Conservation (phyloP, 2,113 vertebrate genomes). For the Rousettus leschenaultii region DNA sequence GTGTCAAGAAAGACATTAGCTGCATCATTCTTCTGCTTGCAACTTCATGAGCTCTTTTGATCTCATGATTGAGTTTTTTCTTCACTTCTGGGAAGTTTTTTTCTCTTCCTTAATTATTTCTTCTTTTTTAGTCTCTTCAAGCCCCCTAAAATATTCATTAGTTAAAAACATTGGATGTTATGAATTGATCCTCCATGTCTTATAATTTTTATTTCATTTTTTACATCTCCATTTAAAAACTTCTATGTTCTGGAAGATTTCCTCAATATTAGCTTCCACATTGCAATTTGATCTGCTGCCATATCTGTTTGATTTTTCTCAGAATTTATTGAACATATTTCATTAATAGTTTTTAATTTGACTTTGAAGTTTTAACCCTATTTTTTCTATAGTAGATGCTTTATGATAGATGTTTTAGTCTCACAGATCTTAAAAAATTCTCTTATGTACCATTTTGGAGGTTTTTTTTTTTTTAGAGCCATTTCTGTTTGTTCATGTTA, state of each 20-base stretch:
- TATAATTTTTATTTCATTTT: background rate
- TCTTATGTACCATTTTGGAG: background rate
- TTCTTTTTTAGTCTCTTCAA: background rate
- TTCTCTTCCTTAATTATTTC: background rate
- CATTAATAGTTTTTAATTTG: background rate
- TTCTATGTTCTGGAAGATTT: background rate
- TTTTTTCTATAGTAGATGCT: background rate
- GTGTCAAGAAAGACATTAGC: background rate
- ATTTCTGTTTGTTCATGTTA: background rate
- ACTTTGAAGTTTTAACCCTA: background rate
- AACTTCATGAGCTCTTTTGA: background rate
- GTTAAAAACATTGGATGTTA: background rate
- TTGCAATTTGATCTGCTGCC: conserved; percentile 17
- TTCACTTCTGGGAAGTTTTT: background rate
- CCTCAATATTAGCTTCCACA: background rate
- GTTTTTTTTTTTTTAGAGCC: background rate
- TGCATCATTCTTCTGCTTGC: background rate
- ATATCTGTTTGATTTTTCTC: conserved; percentile 8
- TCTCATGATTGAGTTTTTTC: background rate
- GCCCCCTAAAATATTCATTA: background rate
- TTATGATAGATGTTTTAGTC: background rate
- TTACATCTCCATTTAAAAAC: background rate
- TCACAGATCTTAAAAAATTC: background rate
- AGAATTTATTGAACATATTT: background rate
- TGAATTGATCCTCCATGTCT: background rate